Percentiles rank a stretch among this genome's conserved stretches.
phyloP scores from a whole-genome alignment of 2,888 invertebrate species.

The Eugnorisma glareosa region DNA sequence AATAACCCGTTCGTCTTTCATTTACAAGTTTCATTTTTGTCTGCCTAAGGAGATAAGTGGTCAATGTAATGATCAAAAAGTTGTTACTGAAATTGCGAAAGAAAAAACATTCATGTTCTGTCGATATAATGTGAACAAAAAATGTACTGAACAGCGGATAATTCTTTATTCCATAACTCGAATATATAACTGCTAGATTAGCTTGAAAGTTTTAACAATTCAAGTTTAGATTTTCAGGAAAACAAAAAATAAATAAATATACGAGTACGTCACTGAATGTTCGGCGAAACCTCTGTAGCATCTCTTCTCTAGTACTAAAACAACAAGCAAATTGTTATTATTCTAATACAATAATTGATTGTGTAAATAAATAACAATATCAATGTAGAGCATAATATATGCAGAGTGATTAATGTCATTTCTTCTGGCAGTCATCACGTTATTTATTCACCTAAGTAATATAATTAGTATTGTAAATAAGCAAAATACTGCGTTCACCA shows the following conservation, averaged over 20 bases:
- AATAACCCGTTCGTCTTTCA: neutral
- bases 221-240: neutral
- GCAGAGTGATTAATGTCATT: conserved; percentile 2
- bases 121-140: neutral
- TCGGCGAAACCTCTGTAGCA: neutral
- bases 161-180: neutral
- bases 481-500: neutral
- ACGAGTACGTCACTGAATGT: neutral
- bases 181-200: neutral
- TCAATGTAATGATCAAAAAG: neutral
- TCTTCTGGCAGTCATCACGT: neutral
- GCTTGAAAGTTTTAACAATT: neutral
- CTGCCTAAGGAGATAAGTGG: neutral
- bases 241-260: neutral
- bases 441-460: neutral
- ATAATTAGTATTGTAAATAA: neutral
- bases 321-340: conserved; percentile 9
- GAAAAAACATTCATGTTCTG: neutral
- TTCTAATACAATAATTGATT: conserved; percentile 31
- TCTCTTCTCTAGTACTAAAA: conserved; percentile 7
- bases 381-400: neutral
- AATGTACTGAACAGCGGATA: neutral
- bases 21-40: neutral
- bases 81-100: neutral
- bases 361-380: conserved; percentile 25